Conservation (phyloP, 2,797 vertebrate genomes). For the Melanotaenia maccullochi region DNA sequence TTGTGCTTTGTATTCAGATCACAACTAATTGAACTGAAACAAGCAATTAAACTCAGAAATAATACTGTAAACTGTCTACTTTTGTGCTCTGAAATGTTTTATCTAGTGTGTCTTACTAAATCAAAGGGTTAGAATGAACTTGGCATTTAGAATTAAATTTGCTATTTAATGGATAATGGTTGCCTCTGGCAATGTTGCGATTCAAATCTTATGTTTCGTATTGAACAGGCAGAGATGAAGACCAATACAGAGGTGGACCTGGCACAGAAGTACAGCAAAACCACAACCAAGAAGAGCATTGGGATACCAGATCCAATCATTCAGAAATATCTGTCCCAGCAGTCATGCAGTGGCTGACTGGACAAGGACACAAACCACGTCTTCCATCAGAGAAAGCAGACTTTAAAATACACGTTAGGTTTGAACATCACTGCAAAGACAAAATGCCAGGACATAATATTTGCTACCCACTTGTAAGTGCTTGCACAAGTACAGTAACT, state of each 20-base stretch:
- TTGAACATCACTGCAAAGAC: not conserved
- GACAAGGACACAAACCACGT: not conserved
- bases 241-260: not conserved
- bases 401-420: not conserved
- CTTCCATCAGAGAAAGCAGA: not conserved
- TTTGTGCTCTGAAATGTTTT: too few species aligned
- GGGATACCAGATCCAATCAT: not conserved
- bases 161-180: too few species aligned
- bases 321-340: not conserved
- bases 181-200: not conserved
- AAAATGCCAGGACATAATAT: not conserved
- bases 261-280: slow-evolving; percentile 1
- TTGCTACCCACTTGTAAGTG: not conserved
- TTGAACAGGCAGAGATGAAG: not conserved
- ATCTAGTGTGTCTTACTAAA: too few species aligned
- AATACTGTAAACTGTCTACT: too few species aligned
- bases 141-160: not conserved
- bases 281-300: not conserved
- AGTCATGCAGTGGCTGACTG: slow-evolving; percentile 4
- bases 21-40: too few species aligned
- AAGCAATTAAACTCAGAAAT: too few species aligned
- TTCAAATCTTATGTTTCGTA: not conserved
- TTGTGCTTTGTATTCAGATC: too few species aligned
- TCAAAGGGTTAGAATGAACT: not conserved
- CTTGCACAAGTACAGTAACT: not conserved